These are phyloP conservation scores for Lycocerus yunnanus DNA, from an alignment of 2,888 invertebrate species.

Conservation along the genomic window DNA sequence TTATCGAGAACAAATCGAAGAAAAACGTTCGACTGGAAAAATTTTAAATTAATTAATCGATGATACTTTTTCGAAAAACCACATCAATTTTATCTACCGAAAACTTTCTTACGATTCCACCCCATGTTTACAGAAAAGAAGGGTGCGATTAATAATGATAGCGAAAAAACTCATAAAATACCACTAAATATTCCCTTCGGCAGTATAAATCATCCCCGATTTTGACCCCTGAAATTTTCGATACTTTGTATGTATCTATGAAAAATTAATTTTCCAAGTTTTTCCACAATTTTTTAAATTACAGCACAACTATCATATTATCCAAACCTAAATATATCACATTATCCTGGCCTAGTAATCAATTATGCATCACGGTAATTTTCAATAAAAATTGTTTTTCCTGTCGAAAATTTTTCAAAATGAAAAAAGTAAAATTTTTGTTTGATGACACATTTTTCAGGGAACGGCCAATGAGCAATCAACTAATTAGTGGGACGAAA, in stretches of 20 bases:
- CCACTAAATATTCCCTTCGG: background rate
- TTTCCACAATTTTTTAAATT: background rate
- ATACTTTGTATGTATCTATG: background rate
- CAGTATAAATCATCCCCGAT: background rate
- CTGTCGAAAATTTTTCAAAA: background rate
- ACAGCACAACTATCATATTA: background rate
- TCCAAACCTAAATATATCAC: background rate
- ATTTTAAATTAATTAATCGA: background rate
- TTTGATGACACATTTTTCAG: background rate
- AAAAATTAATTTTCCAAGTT: background rate
- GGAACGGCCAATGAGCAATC: background rate
- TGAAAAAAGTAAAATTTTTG: too few species aligned
- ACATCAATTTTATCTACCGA: background rate
- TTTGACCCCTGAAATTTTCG: background rate
- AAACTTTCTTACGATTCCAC: background rate
- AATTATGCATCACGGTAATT: background rate
- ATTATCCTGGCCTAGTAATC: background rate
- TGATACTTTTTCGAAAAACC: background rate
- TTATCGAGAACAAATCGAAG: background rate
- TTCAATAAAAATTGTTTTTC: background rate
- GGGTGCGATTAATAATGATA: background rate
- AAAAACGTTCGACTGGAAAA: background rate
- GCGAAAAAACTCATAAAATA: background rate
- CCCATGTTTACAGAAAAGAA: background rate
- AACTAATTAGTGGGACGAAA: background rate